Conservation (phyloP, 1,140 invertebrate genomes). For the Microplitis mediator region DNA sequence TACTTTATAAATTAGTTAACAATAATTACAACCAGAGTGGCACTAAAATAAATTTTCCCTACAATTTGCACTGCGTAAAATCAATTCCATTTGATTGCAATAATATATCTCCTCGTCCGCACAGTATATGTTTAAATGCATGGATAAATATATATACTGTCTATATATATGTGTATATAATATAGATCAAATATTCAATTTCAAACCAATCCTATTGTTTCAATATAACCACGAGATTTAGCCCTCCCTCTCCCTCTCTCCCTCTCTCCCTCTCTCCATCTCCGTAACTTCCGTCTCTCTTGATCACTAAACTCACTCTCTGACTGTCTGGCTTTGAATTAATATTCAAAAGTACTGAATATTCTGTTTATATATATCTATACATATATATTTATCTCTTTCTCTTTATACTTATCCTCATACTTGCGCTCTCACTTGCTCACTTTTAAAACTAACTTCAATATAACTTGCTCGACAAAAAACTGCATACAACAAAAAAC, state of each 20-base stretch:
- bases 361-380: slow-evolving; percentile 3
- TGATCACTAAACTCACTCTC: neutral
- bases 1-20: too few species aligned
- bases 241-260: neutral
- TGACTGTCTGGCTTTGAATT: slow-evolving; percentile 9
- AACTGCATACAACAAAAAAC: too few species aligned
- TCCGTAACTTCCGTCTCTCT: neutral
- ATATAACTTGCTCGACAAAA: too few species aligned
- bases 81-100: too few species aligned
- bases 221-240: neutral
- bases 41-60: too few species aligned
- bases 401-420: neutral
- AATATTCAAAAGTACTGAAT: slow-evolving; percentile 26
- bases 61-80: too few species aligned
- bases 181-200: neutral
- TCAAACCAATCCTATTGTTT: slow-evolving; percentile 4
- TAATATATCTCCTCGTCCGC: too few species aligned
- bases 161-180: neutral
- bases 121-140: too few species aligned
- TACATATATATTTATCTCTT: neutral
- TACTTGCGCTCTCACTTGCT: neutral
- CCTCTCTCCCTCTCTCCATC: neutral
- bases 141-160: neutral
- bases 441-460: neutral
- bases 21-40: too few species aligned